These are phyloP conservation scores for Ornithoptera priamus DNA, from an alignment of 2,888 invertebrate genomes.

Conservation along the genomic window DNA sequence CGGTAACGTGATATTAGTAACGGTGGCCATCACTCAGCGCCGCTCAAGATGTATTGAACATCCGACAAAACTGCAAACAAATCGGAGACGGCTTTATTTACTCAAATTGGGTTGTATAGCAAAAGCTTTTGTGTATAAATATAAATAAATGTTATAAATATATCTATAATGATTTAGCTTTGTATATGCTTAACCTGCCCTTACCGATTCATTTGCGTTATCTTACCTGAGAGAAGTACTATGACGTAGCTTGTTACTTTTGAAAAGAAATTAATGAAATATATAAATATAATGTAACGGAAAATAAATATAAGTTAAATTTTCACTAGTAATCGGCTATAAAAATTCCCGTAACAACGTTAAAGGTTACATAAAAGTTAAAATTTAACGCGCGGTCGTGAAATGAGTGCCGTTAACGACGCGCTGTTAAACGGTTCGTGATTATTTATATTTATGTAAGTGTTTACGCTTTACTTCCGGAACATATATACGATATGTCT, in stretches of 20 bases:
- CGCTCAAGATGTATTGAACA: background rate
- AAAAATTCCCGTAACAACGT: background rate
- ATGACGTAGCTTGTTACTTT: too few species aligned
- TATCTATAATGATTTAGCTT: background rate
- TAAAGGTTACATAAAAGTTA: background rate
- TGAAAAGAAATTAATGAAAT: too few species aligned
- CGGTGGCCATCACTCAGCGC: background rate
- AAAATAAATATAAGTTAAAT: background rate
- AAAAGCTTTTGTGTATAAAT: too few species aligned
- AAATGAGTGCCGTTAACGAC: background rate
- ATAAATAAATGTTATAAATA: background rate
- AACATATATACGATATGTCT: too few species aligned
- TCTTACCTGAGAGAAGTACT: too few species aligned
- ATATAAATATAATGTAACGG: too few species aligned
- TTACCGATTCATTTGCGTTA: too few species aligned
- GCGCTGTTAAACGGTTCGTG: background rate
- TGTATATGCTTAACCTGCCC: too few species aligned
- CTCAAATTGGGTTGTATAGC: too few species aligned
- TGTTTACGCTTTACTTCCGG: background rate
- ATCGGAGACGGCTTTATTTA: background rate
- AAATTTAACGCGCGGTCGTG: background rate
- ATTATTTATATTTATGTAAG: background rate
- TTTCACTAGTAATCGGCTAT: background rate
- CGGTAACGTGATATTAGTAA: slow-evolving; percentile 1
- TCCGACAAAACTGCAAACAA: background rate